A percentile compares a stretch with the other conserved stretches of the same genome.
These are phyloP conservation scores for Vireo altiloquus DNA, from an alignment of 2,113 vertebrate species.

Conservation along the genomic window DNA sequence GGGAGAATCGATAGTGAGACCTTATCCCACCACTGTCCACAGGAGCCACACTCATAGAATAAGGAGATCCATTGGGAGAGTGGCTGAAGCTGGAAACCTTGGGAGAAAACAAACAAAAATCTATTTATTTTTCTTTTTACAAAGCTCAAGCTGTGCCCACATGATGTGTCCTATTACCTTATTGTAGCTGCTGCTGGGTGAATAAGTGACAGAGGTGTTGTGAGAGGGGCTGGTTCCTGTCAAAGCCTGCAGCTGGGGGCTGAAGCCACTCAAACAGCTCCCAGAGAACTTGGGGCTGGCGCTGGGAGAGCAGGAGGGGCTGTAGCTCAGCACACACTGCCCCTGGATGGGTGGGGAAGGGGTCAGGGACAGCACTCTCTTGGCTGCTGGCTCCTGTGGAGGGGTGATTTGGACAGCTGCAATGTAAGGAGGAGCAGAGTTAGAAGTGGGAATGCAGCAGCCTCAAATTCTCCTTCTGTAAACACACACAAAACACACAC, in stretches of 20 bases:
- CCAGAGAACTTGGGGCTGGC: conserved; percentile 87
- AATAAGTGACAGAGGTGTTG: conserved; percentile 60
- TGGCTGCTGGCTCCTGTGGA: conserved; percentile 73
- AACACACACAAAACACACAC: rapidly evolving
- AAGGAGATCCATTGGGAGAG: conserved; percentile 74
- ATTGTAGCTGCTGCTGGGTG: conserved; percentile 71
- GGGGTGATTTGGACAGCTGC: conserved; percentile 82
- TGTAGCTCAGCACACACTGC: conserved; percentile 93
- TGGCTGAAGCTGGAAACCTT: conserved; percentile 82
- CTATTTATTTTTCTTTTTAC: not conserved
- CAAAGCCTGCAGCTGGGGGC: conserved; percentile 78
- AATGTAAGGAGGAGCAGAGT: not conserved
- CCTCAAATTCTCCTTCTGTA: too few species aligned
- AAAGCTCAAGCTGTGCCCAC: rapidly evolving
- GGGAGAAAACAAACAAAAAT: not conserved
- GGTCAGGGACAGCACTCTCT: conserved; percentile 70
- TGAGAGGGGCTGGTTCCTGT: conserved; percentile 72
- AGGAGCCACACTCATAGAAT: conserved; percentile 77
- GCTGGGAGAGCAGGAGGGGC: conserved; percentile 83
- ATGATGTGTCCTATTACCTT: conserved; percentile 67
- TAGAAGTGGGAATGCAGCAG: not conserved
- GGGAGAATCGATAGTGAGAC: conserved; percentile 87
- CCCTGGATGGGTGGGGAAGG: conserved; percentile 84
- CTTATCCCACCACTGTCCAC: conserved; percentile 78
- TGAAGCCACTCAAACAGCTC: conserved; percentile 82